phyloP scores from a whole-genome alignment of 2,888 invertebrate genomes.

The Epinotia bilunana region DNA sequence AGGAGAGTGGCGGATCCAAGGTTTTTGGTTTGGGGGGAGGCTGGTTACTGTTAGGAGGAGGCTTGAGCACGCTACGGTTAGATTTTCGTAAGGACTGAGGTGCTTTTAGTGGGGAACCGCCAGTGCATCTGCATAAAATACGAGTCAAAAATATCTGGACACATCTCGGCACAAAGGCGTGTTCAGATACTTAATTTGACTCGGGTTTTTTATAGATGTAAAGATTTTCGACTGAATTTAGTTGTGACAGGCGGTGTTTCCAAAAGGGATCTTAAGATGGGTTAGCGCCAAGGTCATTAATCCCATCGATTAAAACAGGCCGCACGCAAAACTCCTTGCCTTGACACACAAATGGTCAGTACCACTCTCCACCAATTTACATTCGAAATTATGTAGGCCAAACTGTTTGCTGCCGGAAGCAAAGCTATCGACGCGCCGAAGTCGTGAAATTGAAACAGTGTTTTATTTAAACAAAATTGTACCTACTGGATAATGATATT shows the following conservation, averaged over 20 bases:
- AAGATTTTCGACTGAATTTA: not conserved
- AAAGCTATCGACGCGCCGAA: conserved; percentile 46
- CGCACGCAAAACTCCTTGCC: conserved; percentile 81
- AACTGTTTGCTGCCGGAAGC: conserved; percentile 65
- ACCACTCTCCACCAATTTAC: conserved; percentile 54
- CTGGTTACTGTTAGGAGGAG: too few relatives aligned
- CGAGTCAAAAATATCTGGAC: too few relatives aligned
- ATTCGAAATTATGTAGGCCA: conserved; percentile 73
- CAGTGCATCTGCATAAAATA: too few relatives aligned
- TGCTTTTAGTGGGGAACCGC: too few relatives aligned
- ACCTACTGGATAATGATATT: too few relatives aligned
- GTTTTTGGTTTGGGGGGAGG: too few relatives aligned
- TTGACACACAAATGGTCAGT: conserved; percentile 80
- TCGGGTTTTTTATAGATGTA: too few relatives aligned
- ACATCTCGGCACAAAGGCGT: too few relatives aligned
- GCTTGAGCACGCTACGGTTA: too few relatives aligned
- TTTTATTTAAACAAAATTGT: not conserved
- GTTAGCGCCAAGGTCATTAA: conserved; percentile 77
- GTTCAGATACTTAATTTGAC: too few relatives aligned
- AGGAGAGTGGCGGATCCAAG: not conserved
- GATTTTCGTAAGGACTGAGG: too few relatives aligned
- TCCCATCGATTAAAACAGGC: conserved; percentile 74
- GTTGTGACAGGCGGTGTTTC: not conserved
- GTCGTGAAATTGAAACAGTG: conserved; percentile 25
- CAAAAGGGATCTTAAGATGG: conserved; percentile 66